Conservation (phyloP, 2,888 invertebrate species). For the Dione vanillae region DNA sequence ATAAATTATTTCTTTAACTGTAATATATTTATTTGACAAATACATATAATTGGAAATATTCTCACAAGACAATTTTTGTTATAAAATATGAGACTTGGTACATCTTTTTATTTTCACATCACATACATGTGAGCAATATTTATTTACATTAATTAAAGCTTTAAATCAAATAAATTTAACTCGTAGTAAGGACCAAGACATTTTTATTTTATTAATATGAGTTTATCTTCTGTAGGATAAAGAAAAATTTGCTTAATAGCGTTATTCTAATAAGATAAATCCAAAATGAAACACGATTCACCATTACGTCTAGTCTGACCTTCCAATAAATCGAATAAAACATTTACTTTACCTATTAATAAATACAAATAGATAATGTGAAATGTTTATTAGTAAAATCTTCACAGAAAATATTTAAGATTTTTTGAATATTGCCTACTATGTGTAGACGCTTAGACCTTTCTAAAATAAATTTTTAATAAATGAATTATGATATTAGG, state of each 20-base stretch:
- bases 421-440: slow-evolving; percentile 49
- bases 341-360: slow-evolving; percentile 14
- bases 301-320: slow-evolving; percentile 23
- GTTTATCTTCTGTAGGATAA: slow-evolving; percentile 17
- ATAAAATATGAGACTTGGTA: no score
- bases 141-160: slow-evolving; percentile 18
- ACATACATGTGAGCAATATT: slow-evolving; percentile 9
- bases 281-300: neutral
- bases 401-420: slow-evolving; percentile 46
- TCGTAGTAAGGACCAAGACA: slow-evolving; percentile 31
- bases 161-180: slow-evolving; percentile 29
- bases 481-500: slow-evolving; percentile 33
- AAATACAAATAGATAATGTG: slow-evolving; percentile 3
- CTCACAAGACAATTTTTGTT: no score
- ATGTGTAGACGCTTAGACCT: slow-evolving; percentile 33
- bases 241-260: slow-evolving; percentile 17
- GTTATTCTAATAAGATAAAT: slow-evolving; percentile 24
- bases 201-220: slow-evolving; percentile 9
- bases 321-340: slow-evolving; percentile 20
- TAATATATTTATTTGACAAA: no score
- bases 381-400: slow-evolving; percentile 22
- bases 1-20: no score
- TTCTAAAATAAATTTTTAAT: slow-evolving; percentile 31
- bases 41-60: no score
- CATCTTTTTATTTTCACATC: slow-evolving; percentile 1